Conservation (phyloP, 1,140 invertebrate species). For the Cecropterus lyciades region DNA sequence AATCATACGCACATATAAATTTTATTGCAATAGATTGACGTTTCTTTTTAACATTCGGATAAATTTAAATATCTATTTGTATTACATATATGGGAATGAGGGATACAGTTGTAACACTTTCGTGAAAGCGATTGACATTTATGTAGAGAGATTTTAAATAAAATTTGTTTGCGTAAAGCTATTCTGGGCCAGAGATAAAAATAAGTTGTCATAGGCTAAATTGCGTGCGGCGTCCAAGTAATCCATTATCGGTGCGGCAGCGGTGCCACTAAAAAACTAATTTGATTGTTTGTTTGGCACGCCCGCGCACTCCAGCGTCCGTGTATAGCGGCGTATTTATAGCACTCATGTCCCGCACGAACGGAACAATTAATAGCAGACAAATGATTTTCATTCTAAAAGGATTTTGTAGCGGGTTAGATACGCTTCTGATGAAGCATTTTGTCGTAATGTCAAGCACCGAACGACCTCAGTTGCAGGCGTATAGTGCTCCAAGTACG, state of each 20-base stretch:
- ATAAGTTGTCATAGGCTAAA: slow-evolving; percentile 3
- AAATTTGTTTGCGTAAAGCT: neutral
- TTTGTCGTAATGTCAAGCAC: too few relatives aligned
- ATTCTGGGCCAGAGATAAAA: neutral
- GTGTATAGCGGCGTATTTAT: slow-evolving; percentile 52
- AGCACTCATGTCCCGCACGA: slow-evolving; percentile 24
- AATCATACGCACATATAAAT: too few relatives aligned
- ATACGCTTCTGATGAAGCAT: too few relatives aligned
- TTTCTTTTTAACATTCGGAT: too few relatives aligned
- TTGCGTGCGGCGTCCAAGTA: slow-evolving; percentile 19
- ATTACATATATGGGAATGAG: too few relatives aligned
- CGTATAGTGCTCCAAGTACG: too few relatives aligned
- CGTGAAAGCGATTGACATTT: neutral
- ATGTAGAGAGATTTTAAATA: neutral
- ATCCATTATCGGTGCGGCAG: slow-evolving; percentile 10
- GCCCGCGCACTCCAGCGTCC: slow-evolving; percentile 53
- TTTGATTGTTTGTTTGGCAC: slow-evolving; percentile 53
- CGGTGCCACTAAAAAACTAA: slow-evolving; percentile 18
- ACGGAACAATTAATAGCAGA: slow-evolving; percentile 1
- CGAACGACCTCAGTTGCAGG: too few relatives aligned
- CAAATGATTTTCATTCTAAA: neutral
- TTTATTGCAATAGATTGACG: too few relatives aligned
- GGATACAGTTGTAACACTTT: too few relatives aligned
- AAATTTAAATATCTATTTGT: too few relatives aligned
- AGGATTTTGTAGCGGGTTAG: neutral